Evolutionary conservation across 2,113 vertebrate species (phyloP).

Genomic region (Platysternon megacephalum): DNA sequence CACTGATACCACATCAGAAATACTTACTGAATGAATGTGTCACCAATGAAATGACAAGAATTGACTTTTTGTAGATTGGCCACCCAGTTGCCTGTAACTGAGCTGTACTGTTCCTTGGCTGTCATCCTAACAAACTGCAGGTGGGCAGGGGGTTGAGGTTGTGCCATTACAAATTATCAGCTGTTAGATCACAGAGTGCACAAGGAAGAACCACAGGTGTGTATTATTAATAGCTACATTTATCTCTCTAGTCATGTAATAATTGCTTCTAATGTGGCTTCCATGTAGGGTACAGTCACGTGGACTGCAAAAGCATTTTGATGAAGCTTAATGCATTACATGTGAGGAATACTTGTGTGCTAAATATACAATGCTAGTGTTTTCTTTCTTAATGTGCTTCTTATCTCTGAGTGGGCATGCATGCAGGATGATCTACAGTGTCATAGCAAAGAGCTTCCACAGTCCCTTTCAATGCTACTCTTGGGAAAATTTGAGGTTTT

Average conservation of each 20-base stretch:
- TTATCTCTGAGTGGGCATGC: not conserved
- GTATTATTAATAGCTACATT: constrained; percentile 67
- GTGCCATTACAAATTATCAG: constrained; percentile 69
- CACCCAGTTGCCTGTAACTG: constrained; percentile 30
- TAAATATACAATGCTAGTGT: constrained; percentile 14
- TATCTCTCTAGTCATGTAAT: constrained; percentile 75
- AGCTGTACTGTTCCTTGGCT: constrained; percentile 44
- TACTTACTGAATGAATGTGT: constrained; percentile 28
- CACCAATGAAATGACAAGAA: constrained; percentile 40
- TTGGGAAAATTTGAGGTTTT: not conserved
- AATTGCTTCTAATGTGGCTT: constrained; percentile 67
- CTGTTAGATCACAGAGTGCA: constrained; percentile 74
- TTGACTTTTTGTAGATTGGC: not conserved
- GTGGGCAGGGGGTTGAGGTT: constrained; percentile 51
- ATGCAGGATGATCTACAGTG: not conserved
- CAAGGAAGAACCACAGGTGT: constrained; percentile 64
- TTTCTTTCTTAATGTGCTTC: constrained; percentile 41
- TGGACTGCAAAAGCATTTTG: constrained; percentile 54
- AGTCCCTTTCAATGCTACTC: not conserved
- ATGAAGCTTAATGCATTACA: constrained; percentile 51
- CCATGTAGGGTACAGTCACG: constrained; percentile 33
- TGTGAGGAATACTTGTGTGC: constrained; percentile 35
- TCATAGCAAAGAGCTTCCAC: not conserved
- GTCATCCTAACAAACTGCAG: constrained; percentile 72
- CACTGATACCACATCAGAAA: not conserved